phyloP scores from a whole-genome alignment of 1,140 invertebrate genomes.

The Aradophagus sp. region DNA sequence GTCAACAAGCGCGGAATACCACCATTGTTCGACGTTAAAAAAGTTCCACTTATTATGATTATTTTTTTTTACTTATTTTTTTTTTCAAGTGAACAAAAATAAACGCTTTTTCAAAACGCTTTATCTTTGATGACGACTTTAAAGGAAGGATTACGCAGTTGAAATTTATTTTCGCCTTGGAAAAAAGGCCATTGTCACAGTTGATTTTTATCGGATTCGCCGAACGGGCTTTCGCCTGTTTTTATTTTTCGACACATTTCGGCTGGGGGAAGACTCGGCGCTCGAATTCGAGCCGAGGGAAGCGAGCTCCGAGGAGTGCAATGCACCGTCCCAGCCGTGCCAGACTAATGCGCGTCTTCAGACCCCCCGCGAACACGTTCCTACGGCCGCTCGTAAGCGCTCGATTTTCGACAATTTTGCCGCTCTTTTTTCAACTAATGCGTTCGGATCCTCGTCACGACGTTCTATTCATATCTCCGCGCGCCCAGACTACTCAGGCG shows the following conservation, averaged over 20 bases:
- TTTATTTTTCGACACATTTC: constrained; percentile 41
- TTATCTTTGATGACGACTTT: too few relatives aligned
- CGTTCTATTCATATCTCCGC: constrained; percentile 4
- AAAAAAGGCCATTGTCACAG: constrained; percentile 31
- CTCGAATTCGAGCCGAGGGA: constrained; percentile 22
- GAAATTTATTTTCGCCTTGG: constrained; percentile 3
- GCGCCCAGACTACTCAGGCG: too few relatives aligned
- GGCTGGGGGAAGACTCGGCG: constrained; percentile 23
- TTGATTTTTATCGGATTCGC: constrained; percentile 44
- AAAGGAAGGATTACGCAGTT: too few relatives aligned
- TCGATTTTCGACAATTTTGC: constrained; percentile 24
- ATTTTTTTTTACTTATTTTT: too few relatives aligned
- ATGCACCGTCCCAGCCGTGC: constrained; percentile 46
- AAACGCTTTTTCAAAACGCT: too few relatives aligned
- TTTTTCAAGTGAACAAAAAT: too few relatives aligned
- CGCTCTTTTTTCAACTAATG: constrained; percentile 35
- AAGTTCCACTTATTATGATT: too few relatives aligned
- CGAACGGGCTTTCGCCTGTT: constrained; percentile 13
- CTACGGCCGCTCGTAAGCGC: constrained; percentile 6
- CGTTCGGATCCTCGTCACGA: constrained; percentile 1
- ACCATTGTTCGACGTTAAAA: too few relatives aligned
- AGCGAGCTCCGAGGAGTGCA: constrained; percentile 45
- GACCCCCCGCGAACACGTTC: constrained; percentile 49
- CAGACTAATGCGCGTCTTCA: constrained; percentile 51
- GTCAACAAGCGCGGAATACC: too few relatives aligned